Evolutionary conservation across 64 coral and sea anemone species (phyloP).

Genomic region (Stichodactyla mertensii): DNA sequence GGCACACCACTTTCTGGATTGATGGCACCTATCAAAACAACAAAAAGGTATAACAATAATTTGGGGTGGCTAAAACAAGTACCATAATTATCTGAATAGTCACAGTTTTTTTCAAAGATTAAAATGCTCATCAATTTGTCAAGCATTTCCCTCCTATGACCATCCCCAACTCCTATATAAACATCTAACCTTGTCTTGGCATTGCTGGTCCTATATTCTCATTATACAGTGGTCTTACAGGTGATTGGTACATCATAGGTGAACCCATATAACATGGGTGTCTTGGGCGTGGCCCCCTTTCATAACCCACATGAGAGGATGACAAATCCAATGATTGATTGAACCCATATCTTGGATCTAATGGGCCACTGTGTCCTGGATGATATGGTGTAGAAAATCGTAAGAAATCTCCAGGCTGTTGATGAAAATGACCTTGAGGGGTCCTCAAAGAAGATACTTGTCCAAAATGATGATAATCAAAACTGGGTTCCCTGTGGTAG

Average conservation of each 20-base stretch:
- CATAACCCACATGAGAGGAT: neutral
- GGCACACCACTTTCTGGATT: neutral
- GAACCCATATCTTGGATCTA: conserved; percentile 28
- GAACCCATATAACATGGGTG: neutral
- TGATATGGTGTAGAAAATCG: conserved; percentile 18
- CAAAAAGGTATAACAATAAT: neutral
- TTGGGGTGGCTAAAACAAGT: neutral
- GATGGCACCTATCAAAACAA: neutral
- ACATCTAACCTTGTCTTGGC: neutral
- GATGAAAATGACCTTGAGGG: conserved; percentile 16
- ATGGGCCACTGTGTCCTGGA: neutral
- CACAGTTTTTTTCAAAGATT: no score
- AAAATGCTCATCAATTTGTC: neutral
- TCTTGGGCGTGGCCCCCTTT: neutral
- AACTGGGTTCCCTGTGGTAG: conserved; percentile 15
- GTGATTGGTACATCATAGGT: neutral
- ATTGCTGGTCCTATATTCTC: neutral
- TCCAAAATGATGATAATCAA: conserved; percentile 21
- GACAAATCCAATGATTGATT: conserved; percentile 22
- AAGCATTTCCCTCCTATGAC: neutral
- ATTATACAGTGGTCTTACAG: neutral
- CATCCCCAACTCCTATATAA: neutral
- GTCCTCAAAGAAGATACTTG: conserved; percentile 12
- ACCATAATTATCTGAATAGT: no score
- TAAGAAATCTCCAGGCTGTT: neutral